Base-by-base conservation (phyloP, 2,888 invertebrate species). In the Sminthurinus aureus region DNA sequence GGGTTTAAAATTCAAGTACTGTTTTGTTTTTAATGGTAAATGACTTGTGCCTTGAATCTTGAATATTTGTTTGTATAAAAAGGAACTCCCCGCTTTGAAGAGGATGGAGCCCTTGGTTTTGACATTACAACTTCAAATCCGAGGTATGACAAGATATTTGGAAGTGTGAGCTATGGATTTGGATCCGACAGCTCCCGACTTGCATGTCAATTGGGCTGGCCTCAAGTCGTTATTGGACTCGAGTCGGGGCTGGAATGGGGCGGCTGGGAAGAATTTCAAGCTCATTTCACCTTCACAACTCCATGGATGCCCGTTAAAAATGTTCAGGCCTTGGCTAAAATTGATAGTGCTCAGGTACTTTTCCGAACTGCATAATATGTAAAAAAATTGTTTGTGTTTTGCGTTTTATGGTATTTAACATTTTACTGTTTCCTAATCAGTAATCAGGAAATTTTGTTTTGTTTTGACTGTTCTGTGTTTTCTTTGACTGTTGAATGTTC, bases 81-180 rank as follows among this genome's bases (percentile, higher is more conserved):
- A 88, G 89, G 89, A 74, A 89, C 88, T 18, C 88, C 89, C 15
- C 82, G 87, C 69, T 88, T 89, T 83, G 88, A 87, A 82, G 86
- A 87, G 81, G 88, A 89, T 73, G 89, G 89, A 13, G 83, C 88
- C 38, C 83, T 89, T 18, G 87, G 88, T 52, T 88, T 89, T 83
- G 89, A 89, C 50, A 82, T 89, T 79, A 86, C 85, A 77, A 87
- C 89, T 78, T 89, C 89, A 71, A 82, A 87, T 85, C 86, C 87
- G 81, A 86, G 86, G 84, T 88, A 87, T 85, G 89, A 89, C 87
- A 89, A 88, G 86, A 88, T 89, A 87, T 89, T 89, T 87, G 89
- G 88, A 78, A 89, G 87, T 83, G 85, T 89, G 69, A 89, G 86
- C 86, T 89, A 89, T 85, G 86, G 86, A 80, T 86, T 87, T 82